Evolutionary conservation across 2,113 vertebrate species (phyloP).

Genomic region (Pelusios castaneus): DNA sequence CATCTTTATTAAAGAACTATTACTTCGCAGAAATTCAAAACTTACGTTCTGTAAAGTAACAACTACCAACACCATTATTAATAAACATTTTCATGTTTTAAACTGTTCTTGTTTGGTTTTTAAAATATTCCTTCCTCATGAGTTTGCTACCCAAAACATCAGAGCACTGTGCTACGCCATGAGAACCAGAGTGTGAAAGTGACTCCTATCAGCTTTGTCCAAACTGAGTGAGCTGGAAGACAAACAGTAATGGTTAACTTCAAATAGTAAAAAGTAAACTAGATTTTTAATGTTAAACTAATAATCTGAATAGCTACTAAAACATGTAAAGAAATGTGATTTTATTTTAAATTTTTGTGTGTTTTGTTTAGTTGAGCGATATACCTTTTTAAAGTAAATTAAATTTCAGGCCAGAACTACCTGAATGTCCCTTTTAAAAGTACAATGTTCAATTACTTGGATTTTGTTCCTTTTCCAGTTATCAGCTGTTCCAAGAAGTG

Average conservation of each 20-base stretch:
- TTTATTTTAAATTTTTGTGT: neutral
- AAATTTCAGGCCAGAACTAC: neutral
- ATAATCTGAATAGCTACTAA: neutral
- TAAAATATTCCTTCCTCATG: neutral
- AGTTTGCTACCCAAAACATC: neutral
- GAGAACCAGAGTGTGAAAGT: neutral
- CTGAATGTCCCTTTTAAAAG: neutral
- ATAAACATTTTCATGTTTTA: neutral
- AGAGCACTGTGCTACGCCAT: neutral
- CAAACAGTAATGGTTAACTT: neutral
- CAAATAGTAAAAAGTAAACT: neutral
- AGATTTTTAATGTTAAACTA: slow-evolving; percentile 15
- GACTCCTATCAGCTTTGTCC: neutral
- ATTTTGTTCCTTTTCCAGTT: slow-evolving; percentile 17
- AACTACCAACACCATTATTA: neutral
- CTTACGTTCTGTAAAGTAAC: neutral
- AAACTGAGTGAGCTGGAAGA: neutral
- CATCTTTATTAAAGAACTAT: neutral
- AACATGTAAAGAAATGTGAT: neutral
- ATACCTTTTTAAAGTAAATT: neutral
- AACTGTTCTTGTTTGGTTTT: neutral
- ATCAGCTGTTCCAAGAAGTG: slow-evolving; percentile 31
- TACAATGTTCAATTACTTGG: slow-evolving; percentile 11
- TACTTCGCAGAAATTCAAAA: neutral
- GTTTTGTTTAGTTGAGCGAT: neutral